Base-by-base conservation (phyloP, 2,797 vertebrate species). In the Odontamblyopus lacepedii region DNA sequence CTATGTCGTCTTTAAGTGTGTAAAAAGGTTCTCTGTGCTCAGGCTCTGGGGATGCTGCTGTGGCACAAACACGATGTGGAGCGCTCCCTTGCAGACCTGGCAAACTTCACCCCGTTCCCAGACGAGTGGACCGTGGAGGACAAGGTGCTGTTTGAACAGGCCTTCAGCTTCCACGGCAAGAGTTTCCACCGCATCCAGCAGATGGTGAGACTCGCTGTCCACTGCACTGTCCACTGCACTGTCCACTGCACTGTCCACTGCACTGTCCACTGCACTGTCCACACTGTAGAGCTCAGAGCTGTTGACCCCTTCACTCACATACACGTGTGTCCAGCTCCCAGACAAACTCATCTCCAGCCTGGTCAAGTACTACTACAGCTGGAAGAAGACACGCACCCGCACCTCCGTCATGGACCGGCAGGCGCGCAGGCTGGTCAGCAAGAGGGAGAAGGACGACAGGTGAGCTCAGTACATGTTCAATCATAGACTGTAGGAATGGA, bases 61-160 rank as follows among this genome's bases (percentile, higher is more conserved):
- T 98, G 97, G 96, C 97, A 98, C 86, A 97, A 97, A 63, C 96
- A 98, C 0, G 95, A 97, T 0, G 96, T 98, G 80, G 96, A 97
- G 86, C 96, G 95, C 72, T 97, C 96, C 0, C 88, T 98, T 72
- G 96, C 96, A 0, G 97, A 98, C 88, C 84, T 98, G 84, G 95
- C 96, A 77, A 98, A 97, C 90, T 98, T 98, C 89, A 98, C 97
- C 0, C 97, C 97, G 0, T 97, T 98, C 83, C 97, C 97, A 0
- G 97, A 98, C 0, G 97, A 98, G 91, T 98, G 97, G 97, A 97
- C 95, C 0, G 94, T 97, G 3, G 97, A 98, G 91, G 96, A 98
- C 79, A 97, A 97, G 83, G 97, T 98, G 67, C 88, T 98, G 69
- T 98, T 98, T 4, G 97, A 98, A 71, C 97, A 98, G 82, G 97